Evolutionary conservation across 2,888 invertebrate species (phyloP).

Genomic region (Buathra laborator): DNA sequence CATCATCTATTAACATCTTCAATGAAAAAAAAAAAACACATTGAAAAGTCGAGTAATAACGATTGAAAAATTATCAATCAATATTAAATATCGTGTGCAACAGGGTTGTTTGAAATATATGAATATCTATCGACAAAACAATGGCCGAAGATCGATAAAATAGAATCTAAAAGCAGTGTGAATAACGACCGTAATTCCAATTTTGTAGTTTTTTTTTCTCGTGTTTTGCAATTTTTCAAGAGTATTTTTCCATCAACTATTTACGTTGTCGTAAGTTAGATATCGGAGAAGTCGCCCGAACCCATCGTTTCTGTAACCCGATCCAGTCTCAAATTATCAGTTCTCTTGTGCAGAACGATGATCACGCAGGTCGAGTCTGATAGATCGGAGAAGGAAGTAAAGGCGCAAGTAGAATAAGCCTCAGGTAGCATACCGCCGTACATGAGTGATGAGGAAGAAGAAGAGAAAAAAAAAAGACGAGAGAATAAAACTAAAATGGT

Average conservation of each 20-base stretch:
- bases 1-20: too few relatives aligned
- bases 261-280: background rate
- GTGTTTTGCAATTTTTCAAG: background rate
- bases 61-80: background rate
- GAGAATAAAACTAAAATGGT: slow-evolving; percentile 67
- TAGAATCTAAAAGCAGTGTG: too few relatives aligned
- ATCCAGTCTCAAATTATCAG: background rate
- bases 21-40: too few relatives aligned
- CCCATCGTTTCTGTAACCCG: background rate
- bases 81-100: background rate
- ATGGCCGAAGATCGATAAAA: too few relatives aligned
- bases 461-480: slow-evolving; percentile 47
- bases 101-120: too few relatives aligned
- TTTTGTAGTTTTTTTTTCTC: background rate
- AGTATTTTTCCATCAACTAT: background rate
- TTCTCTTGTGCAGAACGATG: slow-evolving; percentile 5
- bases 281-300: background rate
- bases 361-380: slow-evolving; percentile 61
- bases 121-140: too few relatives aligned
- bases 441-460: slow-evolving; percentile 68
- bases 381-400: slow-evolving; percentile 69
- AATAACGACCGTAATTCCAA: too few relatives aligned
- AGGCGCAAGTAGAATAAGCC: slow-evolving; percentile 53
- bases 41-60: background rate
- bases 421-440: slow-evolving; percentile 58